phyloP scores from a whole-genome alignment of 2,797 vertebrate species.

The Poecilia wingei region DNA sequence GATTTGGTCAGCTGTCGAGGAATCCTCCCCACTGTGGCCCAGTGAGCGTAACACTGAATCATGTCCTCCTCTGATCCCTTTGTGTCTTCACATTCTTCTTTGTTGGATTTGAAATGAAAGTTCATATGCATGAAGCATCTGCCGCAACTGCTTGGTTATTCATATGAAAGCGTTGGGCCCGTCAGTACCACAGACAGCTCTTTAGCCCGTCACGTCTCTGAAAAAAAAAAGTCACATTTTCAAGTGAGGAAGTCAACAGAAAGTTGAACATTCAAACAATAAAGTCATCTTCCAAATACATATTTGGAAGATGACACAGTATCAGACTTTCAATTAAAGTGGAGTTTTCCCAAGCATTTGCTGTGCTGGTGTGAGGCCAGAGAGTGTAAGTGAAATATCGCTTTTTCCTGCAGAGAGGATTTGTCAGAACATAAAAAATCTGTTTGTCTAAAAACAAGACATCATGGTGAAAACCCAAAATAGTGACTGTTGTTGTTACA shows the following conservation, averaged over 20 bases:
- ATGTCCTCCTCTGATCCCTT: constrained; percentile 54
- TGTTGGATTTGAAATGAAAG: constrained; percentile 57
- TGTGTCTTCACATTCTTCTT: constrained; percentile 42
- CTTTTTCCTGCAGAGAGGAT: neutral
- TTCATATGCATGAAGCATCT: constrained; percentile 40
- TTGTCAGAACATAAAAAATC: neutral
- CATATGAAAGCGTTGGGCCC: constrained; percentile 26
- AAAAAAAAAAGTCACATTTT: constrained; percentile 25
- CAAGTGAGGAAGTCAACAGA: constrained; percentile 7
- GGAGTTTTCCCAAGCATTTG: constrained; percentile 4
- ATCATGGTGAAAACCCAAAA: neutral
- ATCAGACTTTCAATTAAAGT: constrained; percentile 5
- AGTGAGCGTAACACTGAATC: constrained; percentile 58
- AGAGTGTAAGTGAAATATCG: neutral
- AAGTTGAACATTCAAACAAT: constrained; percentile 1
- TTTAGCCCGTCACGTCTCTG: constrained; percentile 27
- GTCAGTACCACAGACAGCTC: constrained; percentile 39
- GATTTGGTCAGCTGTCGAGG: constrained; percentile 57
- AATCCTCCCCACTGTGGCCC: constrained; percentile 54
- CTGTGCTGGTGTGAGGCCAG: neutral
- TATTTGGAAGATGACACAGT: neutral
- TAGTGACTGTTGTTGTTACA: neutral
- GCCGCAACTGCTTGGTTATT: constrained; percentile 45
- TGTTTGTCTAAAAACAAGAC: neutral
- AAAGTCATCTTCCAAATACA: constrained; percentile 15